A percentile compares a stretch with the other conserved stretches of the same genome.
These are phyloP conservation scores for Scleropages formosus DNA, from an alignment of 2,797 vertebrate species.

Conservation along the genomic window DNA sequence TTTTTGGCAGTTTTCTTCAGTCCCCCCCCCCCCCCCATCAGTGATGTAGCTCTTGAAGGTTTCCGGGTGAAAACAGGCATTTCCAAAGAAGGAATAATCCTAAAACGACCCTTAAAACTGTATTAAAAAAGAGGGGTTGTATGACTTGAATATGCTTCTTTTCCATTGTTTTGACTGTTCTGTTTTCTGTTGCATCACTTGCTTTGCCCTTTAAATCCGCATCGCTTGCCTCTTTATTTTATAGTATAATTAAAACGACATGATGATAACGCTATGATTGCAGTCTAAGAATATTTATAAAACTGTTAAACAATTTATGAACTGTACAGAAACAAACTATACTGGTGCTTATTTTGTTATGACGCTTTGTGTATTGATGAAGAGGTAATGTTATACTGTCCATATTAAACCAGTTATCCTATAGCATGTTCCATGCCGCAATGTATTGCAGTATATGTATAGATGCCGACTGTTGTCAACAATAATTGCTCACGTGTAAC, in stretches of 20 bases:
- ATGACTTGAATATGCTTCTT: slow-evolving; percentile 47
- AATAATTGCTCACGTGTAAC: slow-evolving; percentile 58
- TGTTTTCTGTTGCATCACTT: slow-evolving; percentile 21
- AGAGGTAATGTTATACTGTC: slow-evolving; percentile 33
- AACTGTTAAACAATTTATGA: slow-evolving; percentile 29
- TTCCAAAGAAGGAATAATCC: slow-evolving; percentile 57
- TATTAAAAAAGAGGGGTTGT: slow-evolving; percentile 25
- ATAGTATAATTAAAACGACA: slow-evolving; percentile 45
- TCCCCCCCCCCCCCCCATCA: neutral
- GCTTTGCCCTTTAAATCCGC: slow-evolving; percentile 52
- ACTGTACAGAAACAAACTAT: slow-evolving; percentile 36
- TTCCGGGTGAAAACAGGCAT: slow-evolving; percentile 38
- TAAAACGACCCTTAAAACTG: slow-evolving; percentile 32
- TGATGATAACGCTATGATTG: slow-evolving; percentile 46
- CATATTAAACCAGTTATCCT: slow-evolving; percentile 31
- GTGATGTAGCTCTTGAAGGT: slow-evolving; percentile 19
- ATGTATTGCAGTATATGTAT: slow-evolving; percentile 45
- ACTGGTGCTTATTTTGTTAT: slow-evolving; percentile 39
- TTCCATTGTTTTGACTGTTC: slow-evolving; percentile 30
- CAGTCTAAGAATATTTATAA: slow-evolving; percentile 43
- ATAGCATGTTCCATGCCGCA: slow-evolving; percentile 31
- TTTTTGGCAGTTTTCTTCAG: neutral
- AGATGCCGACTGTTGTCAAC: slow-evolving; percentile 54
- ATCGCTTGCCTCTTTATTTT: slow-evolving; percentile 41
- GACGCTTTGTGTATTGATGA: slow-evolving; percentile 34